Evolutionary conservation across 2,797 vertebrate species (phyloP), one percentile per base, ranked within the genome.

Genomic region (Bryconaethiops microstoma): DNA sequence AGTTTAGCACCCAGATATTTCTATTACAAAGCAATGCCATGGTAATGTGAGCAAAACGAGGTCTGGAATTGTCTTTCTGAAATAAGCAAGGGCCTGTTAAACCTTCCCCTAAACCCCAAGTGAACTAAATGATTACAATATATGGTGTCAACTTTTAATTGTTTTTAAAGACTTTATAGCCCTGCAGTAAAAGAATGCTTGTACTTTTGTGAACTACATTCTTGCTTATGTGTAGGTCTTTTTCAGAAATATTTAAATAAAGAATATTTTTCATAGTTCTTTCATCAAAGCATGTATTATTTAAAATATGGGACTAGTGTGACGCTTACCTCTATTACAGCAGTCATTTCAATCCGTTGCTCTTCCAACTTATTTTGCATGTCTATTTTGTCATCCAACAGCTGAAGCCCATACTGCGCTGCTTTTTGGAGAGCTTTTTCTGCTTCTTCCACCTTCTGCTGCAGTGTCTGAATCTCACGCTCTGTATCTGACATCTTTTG

Each of bases 341-440:
- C 91, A 25, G 94, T 95, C 92, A 99, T 92, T 88, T 99, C 97
- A 42, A 89, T 90, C 12, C 94, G 95, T 74, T 94, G 91, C 67
- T 96, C 95, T 21, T 98, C 96, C 87, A 99, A 64, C n/a, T 91
- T 92, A 86, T 89, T 95, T 80, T 98, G 95, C 75, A 99, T 60
- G n/a, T 98, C 95, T 83, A 88, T 90, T 70, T 97, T 95, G 79
- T 95, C 96, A 87, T 97, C 94, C 84, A 99, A 76, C 0, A 99
- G 93, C 39, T 95, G 91, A 82, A 99, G 88, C 2, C 98, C 98
- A 84, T 97, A 97, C 0, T 96, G 95, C 0, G 96, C 98, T 10
- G 97, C 97, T 85, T 95, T 95, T 0, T 93, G 93, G 50, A 95
- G 84, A 79, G 97, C 94, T 0, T 95, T 93, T 82, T 98, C 96